Evolutionary conservation across 2,888 invertebrate species (phyloP).

Genomic region (Ditula angustiorana): DNA sequence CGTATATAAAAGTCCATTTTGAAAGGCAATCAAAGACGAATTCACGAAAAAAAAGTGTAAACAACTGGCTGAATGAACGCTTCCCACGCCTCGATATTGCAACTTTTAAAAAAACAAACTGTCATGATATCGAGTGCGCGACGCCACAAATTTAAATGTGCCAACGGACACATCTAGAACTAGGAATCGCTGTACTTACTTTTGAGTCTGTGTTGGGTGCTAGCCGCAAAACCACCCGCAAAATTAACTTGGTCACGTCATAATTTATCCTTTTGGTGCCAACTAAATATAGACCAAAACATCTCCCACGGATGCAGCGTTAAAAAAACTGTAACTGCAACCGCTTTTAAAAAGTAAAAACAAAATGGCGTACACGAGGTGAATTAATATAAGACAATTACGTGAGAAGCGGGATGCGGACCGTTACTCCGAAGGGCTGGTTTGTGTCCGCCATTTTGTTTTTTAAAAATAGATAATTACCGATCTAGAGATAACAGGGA

Average conservation of each 20-base stretch:
- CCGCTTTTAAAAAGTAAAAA: constrained; percentile 43
- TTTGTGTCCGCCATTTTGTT: constrained; percentile 44
- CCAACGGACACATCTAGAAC: neutral
- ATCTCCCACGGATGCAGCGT: constrained; percentile 37
- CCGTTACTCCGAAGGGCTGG: constrained; percentile 53
- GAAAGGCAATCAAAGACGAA: constrained; percentile 3
- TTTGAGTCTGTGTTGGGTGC: neutral
- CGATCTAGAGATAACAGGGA: constrained; percentile 10
- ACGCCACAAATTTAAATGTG: constrained; percentile 18
- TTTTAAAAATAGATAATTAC: constrained; percentile 39
- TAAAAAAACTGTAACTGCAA: constrained; percentile 30
- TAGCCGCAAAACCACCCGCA: constrained; percentile 2
- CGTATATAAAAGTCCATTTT: neutral
- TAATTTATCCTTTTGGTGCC: constrained; percentile 33
- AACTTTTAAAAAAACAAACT: constrained; percentile 30
- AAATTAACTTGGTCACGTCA: constrained; percentile 12
- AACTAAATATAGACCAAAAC: constrained; percentile 35
- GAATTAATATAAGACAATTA: constrained; percentile 49
- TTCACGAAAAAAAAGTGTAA: constrained; percentile 18
- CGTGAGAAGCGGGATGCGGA: constrained; percentile 63
- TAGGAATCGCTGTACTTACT: neutral
- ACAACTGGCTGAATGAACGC: constrained; percentile 26
- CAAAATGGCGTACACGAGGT: constrained; percentile 43
- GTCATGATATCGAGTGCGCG: constrained; percentile 28
- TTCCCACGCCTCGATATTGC: constrained; percentile 35